These are phyloP conservation scores for Ceratina calcarata DNA, from an alignment of 1,140 invertebrate species.

Conservation along the genomic window DNA sequence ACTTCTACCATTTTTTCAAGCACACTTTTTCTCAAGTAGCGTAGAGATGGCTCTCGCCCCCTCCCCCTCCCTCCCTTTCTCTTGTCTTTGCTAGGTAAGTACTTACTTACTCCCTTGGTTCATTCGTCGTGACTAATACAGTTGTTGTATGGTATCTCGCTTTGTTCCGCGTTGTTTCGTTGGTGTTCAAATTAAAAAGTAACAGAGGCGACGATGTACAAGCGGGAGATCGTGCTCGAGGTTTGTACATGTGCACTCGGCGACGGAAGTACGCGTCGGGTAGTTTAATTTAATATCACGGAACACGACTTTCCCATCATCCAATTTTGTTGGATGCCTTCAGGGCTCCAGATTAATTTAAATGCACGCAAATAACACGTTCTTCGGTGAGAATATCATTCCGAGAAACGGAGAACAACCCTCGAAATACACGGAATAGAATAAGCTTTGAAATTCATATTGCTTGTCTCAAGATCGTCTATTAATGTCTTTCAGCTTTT, in stretches of 20 bases:
- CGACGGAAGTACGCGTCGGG: constrained; percentile 1
- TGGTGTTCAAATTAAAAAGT: constrained; percentile 3
- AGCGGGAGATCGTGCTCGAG: background rate
- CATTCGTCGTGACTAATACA: constrained; percentile 34
- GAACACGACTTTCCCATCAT: constrained; percentile 27
- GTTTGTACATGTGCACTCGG: constrained; percentile 1
- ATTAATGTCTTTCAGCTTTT: constrained; percentile 6
- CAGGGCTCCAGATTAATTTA: background rate
- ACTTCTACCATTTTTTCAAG: constrained; percentile 13
- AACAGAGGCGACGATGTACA: background rate
- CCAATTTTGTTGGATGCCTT: constrained; percentile 3
- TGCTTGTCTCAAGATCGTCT: background rate
- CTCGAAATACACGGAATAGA: no score
- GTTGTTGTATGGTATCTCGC: background rate
- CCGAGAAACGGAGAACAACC: background rate
- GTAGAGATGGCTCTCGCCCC: background rate
- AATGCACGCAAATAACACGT: background rate
- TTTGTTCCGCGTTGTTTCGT: constrained; percentile 2
- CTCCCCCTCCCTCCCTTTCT: no score
- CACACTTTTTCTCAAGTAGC: background rate
- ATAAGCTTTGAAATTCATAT: background rate
- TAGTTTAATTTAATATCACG: constrained; percentile 34
- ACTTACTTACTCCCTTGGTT: background rate
- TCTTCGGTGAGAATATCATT: background rate
- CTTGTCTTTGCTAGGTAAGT: constrained; percentile 40